Percentiles rank a stretch among this genome's conserved stretches.
These are phyloP conservation scores for Copidosoma floridanum DNA, from an alignment of 1,140 invertebrate species.

Conservation along the genomic window DNA sequence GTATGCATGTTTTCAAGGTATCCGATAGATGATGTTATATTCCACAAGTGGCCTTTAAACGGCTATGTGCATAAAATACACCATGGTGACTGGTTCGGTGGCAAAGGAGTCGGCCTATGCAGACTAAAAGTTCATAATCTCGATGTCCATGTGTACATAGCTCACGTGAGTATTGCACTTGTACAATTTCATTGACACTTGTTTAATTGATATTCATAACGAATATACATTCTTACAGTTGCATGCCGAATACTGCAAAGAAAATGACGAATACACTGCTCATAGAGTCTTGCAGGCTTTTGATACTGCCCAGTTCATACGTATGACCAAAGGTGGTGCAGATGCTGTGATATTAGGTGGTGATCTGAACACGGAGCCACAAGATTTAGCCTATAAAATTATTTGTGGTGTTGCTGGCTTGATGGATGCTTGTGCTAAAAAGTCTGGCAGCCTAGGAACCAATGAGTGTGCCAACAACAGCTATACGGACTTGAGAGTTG, in stretches of 20 bases:
- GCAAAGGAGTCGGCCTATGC: conserved; percentile 93
- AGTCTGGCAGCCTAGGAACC: conserved; percentile 60
- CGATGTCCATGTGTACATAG: conserved; percentile 81
- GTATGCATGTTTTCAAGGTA: conserved; percentile 87
- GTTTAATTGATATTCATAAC: not conserved
- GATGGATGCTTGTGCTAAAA: conserved; percentile 45
- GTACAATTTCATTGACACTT: not conserved
- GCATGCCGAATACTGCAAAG: conserved; percentile 90
- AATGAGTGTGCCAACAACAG: conserved; percentile 80
- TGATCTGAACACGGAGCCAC: conserved; percentile 89
- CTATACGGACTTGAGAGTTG: conserved; percentile 65
- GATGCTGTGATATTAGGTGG: conserved; percentile 86
- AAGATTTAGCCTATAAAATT: conserved; percentile 77
- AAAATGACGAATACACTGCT: conserved; percentile 84
- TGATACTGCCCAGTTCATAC: conserved; percentile 91
- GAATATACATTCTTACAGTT: conserved; percentile 63
- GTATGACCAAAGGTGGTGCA: conserved; percentile 72
- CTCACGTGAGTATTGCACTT: conserved; percentile 78
- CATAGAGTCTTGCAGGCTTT: conserved; percentile 91
- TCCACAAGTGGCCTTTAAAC: conserved; percentile 92
- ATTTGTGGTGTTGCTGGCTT: conserved; percentile 59
- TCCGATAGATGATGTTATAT: conserved; percentile 84
- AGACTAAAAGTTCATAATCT: conserved; percentile 68
- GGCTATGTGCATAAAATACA: conserved; percentile 95
- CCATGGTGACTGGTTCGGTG: conserved; percentile 98